phyloP scores from a whole-genome alignment of 2,113 vertebrate species.

The Callipepla squamata region DNA sequence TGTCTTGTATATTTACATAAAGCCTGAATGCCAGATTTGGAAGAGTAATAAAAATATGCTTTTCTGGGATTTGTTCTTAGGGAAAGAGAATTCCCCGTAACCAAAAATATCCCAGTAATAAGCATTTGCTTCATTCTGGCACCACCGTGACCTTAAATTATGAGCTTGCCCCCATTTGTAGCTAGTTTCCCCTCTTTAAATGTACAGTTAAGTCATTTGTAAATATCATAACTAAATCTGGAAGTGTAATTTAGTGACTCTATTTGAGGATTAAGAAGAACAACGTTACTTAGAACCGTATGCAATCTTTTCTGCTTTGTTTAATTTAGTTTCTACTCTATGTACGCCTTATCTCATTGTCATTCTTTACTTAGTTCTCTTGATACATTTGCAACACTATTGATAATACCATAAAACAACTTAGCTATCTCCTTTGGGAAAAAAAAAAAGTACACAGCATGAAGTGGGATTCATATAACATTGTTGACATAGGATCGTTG shows the following conservation, averaged over 20 bases:
- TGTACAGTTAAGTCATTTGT: constrained; percentile 31
- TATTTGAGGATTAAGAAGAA: constrained; percentile 54
- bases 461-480: not conserved
- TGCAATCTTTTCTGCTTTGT: constrained; percentile 42
- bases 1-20: constrained; percentile 36
- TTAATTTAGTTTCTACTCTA: not conserved
- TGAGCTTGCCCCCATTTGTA: constrained; percentile 39
- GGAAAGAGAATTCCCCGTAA: constrained; percentile 47
- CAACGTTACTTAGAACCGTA: constrained; percentile 19
- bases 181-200: constrained; percentile 32
- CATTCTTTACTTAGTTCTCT: constrained; percentile 31
- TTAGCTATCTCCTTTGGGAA: not conserved
- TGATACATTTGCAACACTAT: not conserved
- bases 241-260: constrained; percentile 55
- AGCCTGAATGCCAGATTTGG: constrained; percentile 35
- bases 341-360: constrained; percentile 26
- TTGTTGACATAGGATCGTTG: not conserved
- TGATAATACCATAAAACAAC: not conserved
- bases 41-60: constrained; percentile 51
- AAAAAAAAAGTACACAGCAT: not conserved
- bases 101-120: constrained; percentile 48
- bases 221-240: constrained; percentile 70
- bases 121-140: constrained; percentile 24
- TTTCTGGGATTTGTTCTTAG: constrained; percentile 39
- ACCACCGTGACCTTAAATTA: constrained; percentile 45